phyloP scores from a whole-genome alignment of 1,140 invertebrate genomes.

The Anastrepha ludens region DNA sequence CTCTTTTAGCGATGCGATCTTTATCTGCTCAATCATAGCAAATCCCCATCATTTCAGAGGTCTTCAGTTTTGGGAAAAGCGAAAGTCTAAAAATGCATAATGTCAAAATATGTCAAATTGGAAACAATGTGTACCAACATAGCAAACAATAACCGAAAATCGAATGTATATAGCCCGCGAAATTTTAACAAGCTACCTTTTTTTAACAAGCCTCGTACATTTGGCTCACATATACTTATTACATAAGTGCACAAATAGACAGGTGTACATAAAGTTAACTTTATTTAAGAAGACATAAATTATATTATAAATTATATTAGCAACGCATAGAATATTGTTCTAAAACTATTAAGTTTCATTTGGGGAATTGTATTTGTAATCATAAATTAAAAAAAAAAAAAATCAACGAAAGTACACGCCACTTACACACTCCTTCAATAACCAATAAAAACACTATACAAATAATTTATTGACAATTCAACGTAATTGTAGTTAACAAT shows the following conservation, averaged over 20 bases:
- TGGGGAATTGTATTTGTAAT: not conserved
- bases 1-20: too few species aligned
- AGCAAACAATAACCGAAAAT: too few species aligned
- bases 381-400: not conserved
- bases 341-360: slow-evolving; percentile 19
- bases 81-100: too few species aligned
- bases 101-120: too few species aligned
- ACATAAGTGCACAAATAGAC: not conserved
- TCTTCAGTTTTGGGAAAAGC: too few species aligned
- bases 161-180: too few species aligned
- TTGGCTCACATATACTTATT: not conserved
- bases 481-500: slow-evolving; percentile 40
- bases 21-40: too few species aligned
- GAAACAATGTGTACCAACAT: too few species aligned
- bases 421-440: not conserved
- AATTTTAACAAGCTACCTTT: too few species aligned
- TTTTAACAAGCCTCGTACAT: not conserved
- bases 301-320: slow-evolving; percentile 5
- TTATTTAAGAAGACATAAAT: not conserved
- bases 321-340: not conserved
- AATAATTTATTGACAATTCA: not conserved
- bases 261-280: not conserved
- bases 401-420: not conserved
- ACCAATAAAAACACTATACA: not conserved
- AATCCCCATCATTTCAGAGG: too few species aligned